Percentiles rank a stretch among this genome's conserved stretches.
These are phyloP conservation scores for Phymanthus crucifer DNA, from an alignment of 92 coral and sea anemone genomes.

Conservation along the genomic window DNA sequence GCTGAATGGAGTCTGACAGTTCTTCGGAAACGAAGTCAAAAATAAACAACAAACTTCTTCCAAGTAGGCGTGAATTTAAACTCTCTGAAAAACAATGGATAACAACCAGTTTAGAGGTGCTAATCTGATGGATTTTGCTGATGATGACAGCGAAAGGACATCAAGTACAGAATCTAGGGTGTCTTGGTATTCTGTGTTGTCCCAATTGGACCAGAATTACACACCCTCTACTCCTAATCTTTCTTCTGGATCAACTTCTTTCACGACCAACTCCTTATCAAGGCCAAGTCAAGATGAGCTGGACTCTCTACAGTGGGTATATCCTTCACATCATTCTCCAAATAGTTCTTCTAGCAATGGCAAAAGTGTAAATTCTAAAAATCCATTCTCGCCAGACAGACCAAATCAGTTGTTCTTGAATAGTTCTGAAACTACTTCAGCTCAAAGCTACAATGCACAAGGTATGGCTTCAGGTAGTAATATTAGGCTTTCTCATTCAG, in stretches of 20 bases:
- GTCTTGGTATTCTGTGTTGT: conserved; percentile 74
- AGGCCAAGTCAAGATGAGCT: not conserved
- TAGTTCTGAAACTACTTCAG: conserved; percentile 8
- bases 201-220: conserved; percentile 33
- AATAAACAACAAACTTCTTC: not conserved
- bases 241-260: conserved; percentile 27
- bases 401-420: conserved; percentile 13
- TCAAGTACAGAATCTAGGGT: conserved; percentile 19
- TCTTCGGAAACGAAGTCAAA: not conserved
- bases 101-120: conserved; percentile 28
- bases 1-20: not conserved
- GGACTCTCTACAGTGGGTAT: not conserved
- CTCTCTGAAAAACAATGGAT: conserved; percentile 19
- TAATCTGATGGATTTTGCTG: conserved; percentile 69
- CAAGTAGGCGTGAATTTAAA: not conserved
- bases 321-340: conserved; percentile 4
- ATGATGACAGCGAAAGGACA: conserved; percentile 62
- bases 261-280: conserved; percentile 17
- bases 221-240: not conserved
- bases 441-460: not conserved
- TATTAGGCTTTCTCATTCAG: conserved; percentile 17
- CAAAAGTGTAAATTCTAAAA: not conserved
- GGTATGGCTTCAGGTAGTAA: not conserved
- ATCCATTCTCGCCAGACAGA: not conserved
- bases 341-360: not conserved